Percentiles rank a stretch among this genome's conserved stretches.
Conservation (phyloP, 2,113 vertebrate genomes). For the Nibea albiflora region DNA sequence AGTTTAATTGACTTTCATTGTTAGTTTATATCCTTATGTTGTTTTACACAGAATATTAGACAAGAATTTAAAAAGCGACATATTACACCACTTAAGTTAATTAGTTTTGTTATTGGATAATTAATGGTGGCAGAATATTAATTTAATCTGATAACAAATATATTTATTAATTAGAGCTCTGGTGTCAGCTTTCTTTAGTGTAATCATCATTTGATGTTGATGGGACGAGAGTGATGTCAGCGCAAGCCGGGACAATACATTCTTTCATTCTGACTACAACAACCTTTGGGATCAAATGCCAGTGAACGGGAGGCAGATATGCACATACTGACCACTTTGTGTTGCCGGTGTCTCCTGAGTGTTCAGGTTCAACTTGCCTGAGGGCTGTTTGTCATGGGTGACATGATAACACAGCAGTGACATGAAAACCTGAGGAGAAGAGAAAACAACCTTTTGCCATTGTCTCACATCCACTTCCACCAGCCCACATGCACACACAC, state of each 20-base stretch:
- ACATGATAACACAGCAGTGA: conserved; percentile 19
- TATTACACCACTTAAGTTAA: not conserved
- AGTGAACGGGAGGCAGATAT: conserved; percentile 42
- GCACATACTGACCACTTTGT: conserved; percentile 60
- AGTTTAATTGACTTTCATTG: not conserved
- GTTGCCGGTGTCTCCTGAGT: conserved; percentile 12
- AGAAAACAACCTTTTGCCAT: conserved; percentile 7
- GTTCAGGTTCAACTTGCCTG: conserved; percentile 36
- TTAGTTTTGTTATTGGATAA: not conserved
- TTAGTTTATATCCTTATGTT: not conserved
- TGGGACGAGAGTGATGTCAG: conserved; percentile 9
- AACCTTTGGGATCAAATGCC: conserved; percentile 45
- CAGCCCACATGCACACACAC: not conserved
- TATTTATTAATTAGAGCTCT: no score
- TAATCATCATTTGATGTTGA: conserved; percentile 16
- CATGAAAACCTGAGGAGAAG: conserved; percentile 26
- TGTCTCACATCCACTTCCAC: not conserved
- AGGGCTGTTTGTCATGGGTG: conserved; percentile 47
- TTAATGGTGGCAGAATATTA: not conserved
- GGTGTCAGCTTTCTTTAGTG: not conserved
- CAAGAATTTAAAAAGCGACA: not conserved
- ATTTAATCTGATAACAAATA: no score
- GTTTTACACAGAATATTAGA: not conserved
- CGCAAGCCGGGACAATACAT: not conserved
- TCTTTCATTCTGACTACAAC: conserved; percentile 35